These are phyloP conservation scores for Reticulitermes speratus DNA, from an alignment of 1,140 invertebrate genomes.

Conservation along the genomic window DNA sequence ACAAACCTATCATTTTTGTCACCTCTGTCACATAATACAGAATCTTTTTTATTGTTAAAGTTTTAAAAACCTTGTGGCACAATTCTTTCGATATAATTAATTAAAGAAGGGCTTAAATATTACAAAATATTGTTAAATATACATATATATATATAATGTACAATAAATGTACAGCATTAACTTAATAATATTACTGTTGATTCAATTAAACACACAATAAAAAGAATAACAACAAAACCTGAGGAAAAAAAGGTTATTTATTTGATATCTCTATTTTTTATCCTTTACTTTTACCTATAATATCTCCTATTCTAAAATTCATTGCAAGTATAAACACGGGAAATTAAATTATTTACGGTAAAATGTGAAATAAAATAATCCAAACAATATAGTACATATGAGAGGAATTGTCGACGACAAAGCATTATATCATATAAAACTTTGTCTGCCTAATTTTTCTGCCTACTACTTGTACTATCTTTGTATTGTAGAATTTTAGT, in stretches of 20 bases:
- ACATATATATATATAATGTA: no score
- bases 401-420: neutral
- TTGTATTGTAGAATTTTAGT: neutral
- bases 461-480: neutral
- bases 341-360: neutral
- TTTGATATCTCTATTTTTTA: neutral
- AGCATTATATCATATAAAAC: no score
- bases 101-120: no score
- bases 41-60: no score
- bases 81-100: no score
- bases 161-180: no score
- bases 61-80: no score
- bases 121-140: no score
- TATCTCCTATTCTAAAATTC: neutral
- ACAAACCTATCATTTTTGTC: neutral
- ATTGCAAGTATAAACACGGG: neutral
- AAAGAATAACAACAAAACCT: no score
- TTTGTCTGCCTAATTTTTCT: neutral
- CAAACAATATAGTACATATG: neutral
- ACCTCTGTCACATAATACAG: conserved; percentile 12
- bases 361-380: neutral
- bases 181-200: no score
- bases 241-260: no score
- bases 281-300: neutral
- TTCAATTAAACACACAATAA: no score